Base-by-base conservation (phyloP, 2,888 invertebrate genomes). In the Drosophila meridiana region DNA sequence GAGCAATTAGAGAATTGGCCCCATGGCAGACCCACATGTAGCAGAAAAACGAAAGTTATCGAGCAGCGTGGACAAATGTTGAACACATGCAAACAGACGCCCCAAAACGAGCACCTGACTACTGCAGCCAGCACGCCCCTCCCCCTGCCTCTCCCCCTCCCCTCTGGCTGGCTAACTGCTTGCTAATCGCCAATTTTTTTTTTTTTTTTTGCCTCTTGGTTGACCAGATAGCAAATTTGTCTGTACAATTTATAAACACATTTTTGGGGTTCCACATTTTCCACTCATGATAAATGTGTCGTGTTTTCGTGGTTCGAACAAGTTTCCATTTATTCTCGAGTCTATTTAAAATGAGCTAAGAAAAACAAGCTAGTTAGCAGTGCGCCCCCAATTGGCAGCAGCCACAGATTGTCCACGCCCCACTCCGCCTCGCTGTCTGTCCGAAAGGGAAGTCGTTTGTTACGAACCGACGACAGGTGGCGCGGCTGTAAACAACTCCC, bases 1-100 rank as follows among this genome's bases (percentile, higher is more conserved):
- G 63, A 89, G 89, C 83, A 84, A 83, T 83, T 89, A 84, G 89
- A 83, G 89, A 89, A 87, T 87, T 87, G 78, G 60, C 50, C 50
- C 30, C 60, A 66, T 60, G 60, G 53, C 45, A 30, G 43, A 55
- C 52, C 76, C 69, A 59, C 55, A 55, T 55, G 38, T 13, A 55
- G 34, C 52, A 50, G 34, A 47, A 73, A 79, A 89, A 71, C 74
- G 80, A 87, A 89, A 89, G 88, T 85, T 82, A 77, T 89, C 83
- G 65, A 59, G 45, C 73, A 40, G 55, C 55, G 87, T 81, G 69
- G 87, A 83, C 89, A 83, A 87, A 83, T 83, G 87, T 83, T 85
- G 60, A 80, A 80, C 83, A 80, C 86, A 88, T 85, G 88, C 90
- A 73, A 89, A 76, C 69, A 72, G 26, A 60, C 48, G 66, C 69